These are phyloP conservation scores for Lasiurus cinereus DNA, from an alignment of 2,113 vertebrate species.

Conservation along the genomic window DNA sequence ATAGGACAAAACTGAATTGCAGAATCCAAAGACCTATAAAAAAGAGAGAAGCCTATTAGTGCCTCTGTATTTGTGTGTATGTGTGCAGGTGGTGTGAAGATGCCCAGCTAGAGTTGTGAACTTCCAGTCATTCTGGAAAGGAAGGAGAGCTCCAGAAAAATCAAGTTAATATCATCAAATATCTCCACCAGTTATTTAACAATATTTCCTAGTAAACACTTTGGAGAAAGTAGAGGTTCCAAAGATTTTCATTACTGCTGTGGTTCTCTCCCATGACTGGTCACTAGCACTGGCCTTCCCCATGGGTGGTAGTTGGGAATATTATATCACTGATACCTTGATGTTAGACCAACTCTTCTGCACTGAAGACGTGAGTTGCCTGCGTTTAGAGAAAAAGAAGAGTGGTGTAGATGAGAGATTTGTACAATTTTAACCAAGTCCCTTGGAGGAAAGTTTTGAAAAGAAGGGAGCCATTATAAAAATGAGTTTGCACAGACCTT, in stretches of 20 bases:
- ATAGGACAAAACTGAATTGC: constrained; percentile 75
- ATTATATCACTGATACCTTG: neutral
- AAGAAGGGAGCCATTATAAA: neutral
- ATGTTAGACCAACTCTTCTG: neutral
- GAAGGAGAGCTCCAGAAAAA: constrained; percentile 18
- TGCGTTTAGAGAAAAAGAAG: neutral
- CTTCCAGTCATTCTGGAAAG: neutral
- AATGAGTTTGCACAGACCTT: neutral
- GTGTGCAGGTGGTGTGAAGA: neutral
- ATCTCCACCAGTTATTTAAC: neutral
- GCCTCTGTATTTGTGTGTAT: neutral
- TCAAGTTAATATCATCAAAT: neutral
- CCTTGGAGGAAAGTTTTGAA: neutral
- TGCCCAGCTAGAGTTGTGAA: neutral
- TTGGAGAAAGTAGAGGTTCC: neutral
- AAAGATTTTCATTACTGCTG: neutral
- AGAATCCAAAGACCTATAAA: constrained; percentile 83
- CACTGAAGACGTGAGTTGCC: neutral
- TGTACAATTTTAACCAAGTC: neutral
- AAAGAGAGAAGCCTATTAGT: neutral
- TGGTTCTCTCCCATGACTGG: neutral
- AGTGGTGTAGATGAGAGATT: neutral
- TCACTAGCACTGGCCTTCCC: neutral
- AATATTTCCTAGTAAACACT: neutral
- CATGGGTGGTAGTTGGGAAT: neutral